Percentiles rank a stretch among this genome's conserved stretches.
These are phyloP conservation scores for Calosoma granatense DNA, from an alignment of 1,140 invertebrate species.

Conservation along the genomic window DNA sequence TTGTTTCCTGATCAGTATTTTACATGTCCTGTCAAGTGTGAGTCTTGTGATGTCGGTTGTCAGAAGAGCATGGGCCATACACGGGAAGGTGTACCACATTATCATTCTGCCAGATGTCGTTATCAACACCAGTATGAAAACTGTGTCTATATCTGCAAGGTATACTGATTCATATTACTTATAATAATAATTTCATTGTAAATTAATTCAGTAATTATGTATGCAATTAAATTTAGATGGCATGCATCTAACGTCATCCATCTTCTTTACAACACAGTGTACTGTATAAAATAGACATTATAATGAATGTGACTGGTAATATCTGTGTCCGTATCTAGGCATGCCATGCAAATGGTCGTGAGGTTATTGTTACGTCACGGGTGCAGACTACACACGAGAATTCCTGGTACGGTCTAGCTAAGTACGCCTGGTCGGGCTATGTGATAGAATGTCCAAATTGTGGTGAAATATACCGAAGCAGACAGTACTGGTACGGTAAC, in stretches of 20 bases:
- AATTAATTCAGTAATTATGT: neutral
- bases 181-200: neutral
- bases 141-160: conserved; percentile 60
- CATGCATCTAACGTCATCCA: too few relatives aligned
- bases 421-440: conserved; percentile 73
- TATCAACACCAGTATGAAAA: conserved; percentile 77
- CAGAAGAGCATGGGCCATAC: conserved; percentile 66
- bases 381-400: conserved; percentile 52
- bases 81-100: conserved; percentile 55
- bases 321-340: conserved; percentile 25
- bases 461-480: conserved; percentile 71
- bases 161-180: conserved; percentile 19
- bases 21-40: conserved; percentile 60
- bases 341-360: conserved; percentile 49
- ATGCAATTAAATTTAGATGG: neutral
- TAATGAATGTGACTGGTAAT: neutral
- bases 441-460: conserved; percentile 71
- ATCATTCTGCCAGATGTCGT: conserved; percentile 40
- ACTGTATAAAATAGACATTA: too few relatives aligned
- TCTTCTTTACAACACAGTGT: too few relatives aligned
- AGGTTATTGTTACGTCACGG: conserved; percentile 48
- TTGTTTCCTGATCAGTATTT: conserved; percentile 75
- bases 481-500: conserved; percentile 81
- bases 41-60: conserved; percentile 63
- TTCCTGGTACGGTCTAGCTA: conserved; percentile 61